phyloP scores from a whole-genome alignment of 2,888 invertebrate genomes.

The Julus scandinavius region DNA sequence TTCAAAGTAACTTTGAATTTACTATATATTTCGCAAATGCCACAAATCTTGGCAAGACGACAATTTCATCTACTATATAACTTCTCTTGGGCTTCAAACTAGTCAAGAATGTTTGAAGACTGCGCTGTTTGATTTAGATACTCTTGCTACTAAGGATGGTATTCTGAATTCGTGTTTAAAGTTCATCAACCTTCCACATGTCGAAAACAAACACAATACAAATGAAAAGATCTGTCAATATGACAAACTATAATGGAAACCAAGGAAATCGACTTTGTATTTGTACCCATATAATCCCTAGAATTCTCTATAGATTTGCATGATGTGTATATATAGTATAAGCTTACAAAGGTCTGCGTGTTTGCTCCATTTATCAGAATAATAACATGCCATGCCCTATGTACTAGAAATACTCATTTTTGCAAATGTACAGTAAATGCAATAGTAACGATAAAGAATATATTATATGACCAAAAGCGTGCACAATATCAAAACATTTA shows the following conservation, averaged over 20 bases:
- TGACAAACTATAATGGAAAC: neutral
- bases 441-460: too few species aligned
- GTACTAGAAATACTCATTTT: neutral
- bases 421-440: too few species aligned
- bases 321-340: neutral
- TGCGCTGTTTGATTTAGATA: neutral
- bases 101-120: neutral
- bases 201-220: neutral
- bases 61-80: neutral
- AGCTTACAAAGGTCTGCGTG: neutral
- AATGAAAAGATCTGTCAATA: neutral
- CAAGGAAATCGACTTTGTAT: neutral
- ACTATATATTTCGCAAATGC: neutral
- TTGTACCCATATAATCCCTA: neutral
- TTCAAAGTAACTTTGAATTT: neutral
- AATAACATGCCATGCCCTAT: neutral
- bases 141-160: neutral
- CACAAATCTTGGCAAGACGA: neutral
- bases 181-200: neutral
- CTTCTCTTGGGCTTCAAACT: neutral
- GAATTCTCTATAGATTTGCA: slow-evolving; percentile 16
- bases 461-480: too few species aligned
- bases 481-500: too few species aligned
- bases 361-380: neutral
- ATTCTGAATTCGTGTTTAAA: neutral